Conservation (phyloP, 2,888 invertebrate genomes). For the Yponomeuta sedellus region DNA sequence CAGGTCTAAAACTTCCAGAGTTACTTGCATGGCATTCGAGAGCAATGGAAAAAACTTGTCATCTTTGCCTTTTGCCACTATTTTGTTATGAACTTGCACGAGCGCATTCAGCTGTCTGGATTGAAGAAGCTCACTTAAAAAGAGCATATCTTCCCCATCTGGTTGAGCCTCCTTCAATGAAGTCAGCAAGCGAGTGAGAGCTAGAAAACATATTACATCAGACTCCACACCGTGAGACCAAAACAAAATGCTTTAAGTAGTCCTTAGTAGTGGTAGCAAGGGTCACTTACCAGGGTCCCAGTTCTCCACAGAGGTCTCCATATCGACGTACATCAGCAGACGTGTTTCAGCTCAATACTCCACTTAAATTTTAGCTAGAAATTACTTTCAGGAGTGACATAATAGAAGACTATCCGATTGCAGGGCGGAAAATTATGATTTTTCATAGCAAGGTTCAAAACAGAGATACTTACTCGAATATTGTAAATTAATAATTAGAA, state of each 20-base stretch:
- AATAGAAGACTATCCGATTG: not conserved
- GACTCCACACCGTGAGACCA: not conserved
- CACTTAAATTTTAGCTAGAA: not conserved
- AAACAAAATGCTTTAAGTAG: not conserved
- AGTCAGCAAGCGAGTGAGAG: slow-evolving; percentile 85
- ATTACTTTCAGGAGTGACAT: not conserved
- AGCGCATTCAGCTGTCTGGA: slow-evolving; percentile 92
- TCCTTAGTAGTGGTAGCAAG: not conserved
- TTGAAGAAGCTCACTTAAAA: slow-evolving; percentile 88
- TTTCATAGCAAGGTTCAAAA: not conserved
- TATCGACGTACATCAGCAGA: slow-evolving; percentile 33
- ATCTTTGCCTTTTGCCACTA: slow-evolving; percentile 88
- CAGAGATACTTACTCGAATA: not conserved
- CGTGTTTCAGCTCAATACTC: not conserved
- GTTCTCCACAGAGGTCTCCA: slow-evolving; percentile 54
- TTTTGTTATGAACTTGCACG: slow-evolving; percentile 93
- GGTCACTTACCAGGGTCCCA: slow-evolving; percentile 61
- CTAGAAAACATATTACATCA: slow-evolving; percentile 56
- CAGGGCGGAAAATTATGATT: not conserved
- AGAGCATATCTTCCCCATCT: slow-evolving; percentile 91
- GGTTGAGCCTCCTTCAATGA: slow-evolving; percentile 89
- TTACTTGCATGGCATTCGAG: slow-evolving; percentile 89
- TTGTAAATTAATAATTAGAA: too few relatives aligned
- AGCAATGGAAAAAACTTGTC: slow-evolving; percentile 89
- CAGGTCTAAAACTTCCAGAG: slow-evolving; percentile 87